Evolutionary conservation across 2,888 invertebrate species (phyloP), one percentile per base, ranked within the genome.

Genomic region (Pharmacophagus antenor): DNA sequence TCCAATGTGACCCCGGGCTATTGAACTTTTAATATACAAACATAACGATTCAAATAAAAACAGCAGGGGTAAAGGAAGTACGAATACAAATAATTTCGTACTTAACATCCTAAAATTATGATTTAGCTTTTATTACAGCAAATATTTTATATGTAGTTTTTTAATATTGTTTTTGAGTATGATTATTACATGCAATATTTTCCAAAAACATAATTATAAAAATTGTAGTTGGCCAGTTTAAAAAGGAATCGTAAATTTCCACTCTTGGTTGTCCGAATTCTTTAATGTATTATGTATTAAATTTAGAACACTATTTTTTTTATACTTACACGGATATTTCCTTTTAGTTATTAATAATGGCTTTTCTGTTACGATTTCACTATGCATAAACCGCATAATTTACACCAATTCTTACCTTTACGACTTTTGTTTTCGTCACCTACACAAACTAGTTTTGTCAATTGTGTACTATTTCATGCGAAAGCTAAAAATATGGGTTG

Each of bases 11-110:
- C 22, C 22, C 27, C 2, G 5, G 55, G 55, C 37, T n/a, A 22
- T 55, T 55, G 55, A 55, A 55, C 55, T 47, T 55, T n/a, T 47
- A 22, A 21, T 55, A 31, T 47, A 55, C 37, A 55, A 22, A 48
- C 7, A n/a, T 22, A 47, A 46, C 18, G 27, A 46, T 17, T 5
- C 15, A 31, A 22, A 54, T 21, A 54, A 54, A 25, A 53, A 46
- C 20, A 12, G 10, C 10, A 46, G 20, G 20, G 46, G 46, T 44
- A 46, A 12, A 46, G 20, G 18, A 42, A 17, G 2, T 15, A 15
- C 10, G 15, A 31, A 31, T 31, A 31, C 10, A 10, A 8, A 31
- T 31, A 31, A 10, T 10, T 15, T 10, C 15, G 15, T 10, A 42
- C 3, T 7, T 25, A 5, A 5, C 23, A 25, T 25, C 3, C 23